Conservation (phyloP, 2,797 vertebrate species). For the Sebastes diploproa region DNA sequence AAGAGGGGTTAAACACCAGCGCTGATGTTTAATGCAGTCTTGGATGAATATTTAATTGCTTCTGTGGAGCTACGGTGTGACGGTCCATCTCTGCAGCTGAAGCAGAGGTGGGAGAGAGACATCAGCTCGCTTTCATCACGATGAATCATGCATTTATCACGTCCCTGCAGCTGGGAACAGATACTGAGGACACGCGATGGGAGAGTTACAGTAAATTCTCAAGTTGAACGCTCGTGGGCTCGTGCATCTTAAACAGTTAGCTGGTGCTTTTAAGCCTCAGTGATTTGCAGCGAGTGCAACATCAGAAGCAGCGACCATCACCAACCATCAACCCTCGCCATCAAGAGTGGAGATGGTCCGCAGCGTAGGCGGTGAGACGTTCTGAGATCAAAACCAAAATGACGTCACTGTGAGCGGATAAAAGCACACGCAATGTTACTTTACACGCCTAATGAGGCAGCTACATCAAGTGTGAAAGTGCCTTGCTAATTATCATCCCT, state of each 20-base stretch:
- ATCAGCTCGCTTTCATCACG: slow-evolving; percentile 39
- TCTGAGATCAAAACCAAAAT: slow-evolving; percentile 42
- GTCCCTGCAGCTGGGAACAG: slow-evolving; percentile 16
- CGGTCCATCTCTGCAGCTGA: slow-evolving; percentile 33
- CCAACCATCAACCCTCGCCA: not conserved
- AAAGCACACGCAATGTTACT: slow-evolving; percentile 38
- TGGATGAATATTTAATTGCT: slow-evolving; percentile 54
- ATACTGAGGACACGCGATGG: not conserved
- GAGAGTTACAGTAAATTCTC: slow-evolving; percentile 6
- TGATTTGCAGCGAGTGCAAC: not conserved
- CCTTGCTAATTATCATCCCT: slow-evolving; percentile 58
- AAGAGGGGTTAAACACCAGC: not conserved
- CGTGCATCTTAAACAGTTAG: slow-evolving; percentile 12
- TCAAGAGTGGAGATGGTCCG: not conserved
- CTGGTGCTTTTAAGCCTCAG: not conserved
- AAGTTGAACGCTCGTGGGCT: not conserved
- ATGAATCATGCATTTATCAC: slow-evolving; percentile 39
- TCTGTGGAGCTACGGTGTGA: slow-evolving; percentile 7
- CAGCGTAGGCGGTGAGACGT: not conserved
- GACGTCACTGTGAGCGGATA: slow-evolving; percentile 38
- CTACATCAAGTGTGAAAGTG: slow-evolving; percentile 32
- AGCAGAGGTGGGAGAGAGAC: slow-evolving; percentile 15
- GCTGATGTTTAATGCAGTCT: slow-evolving; percentile 41
- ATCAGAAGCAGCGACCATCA: not conserved
- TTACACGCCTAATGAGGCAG: slow-evolving; percentile 54